Conservation (phyloP, 1,140 invertebrate species). For the Tetragonula clypearis region DNA sequence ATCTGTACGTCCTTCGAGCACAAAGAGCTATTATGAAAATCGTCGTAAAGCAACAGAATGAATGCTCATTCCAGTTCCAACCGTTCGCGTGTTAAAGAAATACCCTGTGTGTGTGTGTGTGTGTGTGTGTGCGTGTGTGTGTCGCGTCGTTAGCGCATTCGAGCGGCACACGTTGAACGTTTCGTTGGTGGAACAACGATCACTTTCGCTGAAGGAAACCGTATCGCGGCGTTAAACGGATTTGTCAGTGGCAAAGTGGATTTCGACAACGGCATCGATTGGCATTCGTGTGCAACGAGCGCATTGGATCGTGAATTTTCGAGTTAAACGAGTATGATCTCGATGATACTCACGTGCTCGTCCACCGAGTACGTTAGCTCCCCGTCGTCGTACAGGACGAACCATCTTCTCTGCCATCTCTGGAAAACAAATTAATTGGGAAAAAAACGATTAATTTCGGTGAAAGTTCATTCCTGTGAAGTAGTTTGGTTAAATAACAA, state of each 20-base stretch:
- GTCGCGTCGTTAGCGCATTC: not conserved
- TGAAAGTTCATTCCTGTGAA: no score
- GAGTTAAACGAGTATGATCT: conserved; percentile 32
- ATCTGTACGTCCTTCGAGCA: conserved; percentile 5
- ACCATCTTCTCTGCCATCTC: conserved; percentile 98
- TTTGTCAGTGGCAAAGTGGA: conserved; percentile 64
- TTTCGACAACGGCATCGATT: conserved; percentile 54
- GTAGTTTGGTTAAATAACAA: no score
- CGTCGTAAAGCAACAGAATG: not conserved
- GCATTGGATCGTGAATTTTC: conserved; percentile 36
- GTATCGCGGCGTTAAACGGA: conserved; percentile 67
- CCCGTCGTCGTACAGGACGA: conserved; percentile 98
- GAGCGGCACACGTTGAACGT: not conserved
- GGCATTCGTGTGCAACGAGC: conserved; percentile 39
- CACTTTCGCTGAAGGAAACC: conserved; percentile 55
- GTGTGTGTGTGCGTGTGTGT: not conserved
- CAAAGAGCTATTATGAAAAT: conserved; percentile 2
- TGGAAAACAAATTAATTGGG: conserved; percentile 82
- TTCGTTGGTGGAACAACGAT: not conserved
- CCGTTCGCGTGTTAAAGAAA: not conserved
- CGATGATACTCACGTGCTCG: conserved; percentile 92
- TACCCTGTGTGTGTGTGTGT: no score
- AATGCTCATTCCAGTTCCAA: not conserved
- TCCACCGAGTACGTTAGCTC: conserved; percentile 97
- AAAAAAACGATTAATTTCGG: not conserved